Evolutionary conservation across 2,888 invertebrate genomes (phyloP), one percentile per base, ranked within the genome.

Genomic region (Steinernema carpocapsae): DNA sequence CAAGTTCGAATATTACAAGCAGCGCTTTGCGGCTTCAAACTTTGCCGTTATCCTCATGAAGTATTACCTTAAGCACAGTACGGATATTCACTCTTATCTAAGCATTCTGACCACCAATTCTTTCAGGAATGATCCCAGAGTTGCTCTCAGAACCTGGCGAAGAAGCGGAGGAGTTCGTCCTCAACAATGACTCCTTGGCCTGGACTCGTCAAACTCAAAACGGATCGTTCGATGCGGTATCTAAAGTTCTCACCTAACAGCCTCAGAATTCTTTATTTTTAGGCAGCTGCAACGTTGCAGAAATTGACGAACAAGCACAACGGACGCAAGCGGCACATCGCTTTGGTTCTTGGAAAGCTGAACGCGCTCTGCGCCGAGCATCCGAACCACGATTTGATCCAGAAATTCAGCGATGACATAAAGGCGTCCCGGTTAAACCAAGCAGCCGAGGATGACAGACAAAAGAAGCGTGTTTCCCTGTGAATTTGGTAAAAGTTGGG

Each of bases 281-380:
- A 56, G 56, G 56, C 56, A 12, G 22, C 56, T 4, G 1, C n/a
- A 19, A 26, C 26, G 1, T 26, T 56, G 14, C 22, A 17, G 17
- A 56, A 56, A 26, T 26, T 56, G 17, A 26, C 56, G 3, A 26
- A 56, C 24, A 14, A 56, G 17, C 22, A 56, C 56, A 24, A 7
- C 12, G 26, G 26, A 56, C 26, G 7, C 22, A 6, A 22, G 6
- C 56, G 26, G 6, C 56, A 56, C 24, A 56, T 56, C 24, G 56
- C 56, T 6, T 6, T 56, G 4, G 56, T 56, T 17, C 56, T 56
- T 14, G 56, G 56, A 19, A 10, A 26, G 26, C 26, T 56, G 24
- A 56, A 56, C 26, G 56, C 56, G 4, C 22, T 56, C 26, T 56
- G 56, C 17, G 22, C 56, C 56, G 56, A 56, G n/a, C n/a, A n/a